Evolutionary conservation across 1,140 invertebrate species (phyloP).

Genomic region (Eumeta japonica): DNA sequence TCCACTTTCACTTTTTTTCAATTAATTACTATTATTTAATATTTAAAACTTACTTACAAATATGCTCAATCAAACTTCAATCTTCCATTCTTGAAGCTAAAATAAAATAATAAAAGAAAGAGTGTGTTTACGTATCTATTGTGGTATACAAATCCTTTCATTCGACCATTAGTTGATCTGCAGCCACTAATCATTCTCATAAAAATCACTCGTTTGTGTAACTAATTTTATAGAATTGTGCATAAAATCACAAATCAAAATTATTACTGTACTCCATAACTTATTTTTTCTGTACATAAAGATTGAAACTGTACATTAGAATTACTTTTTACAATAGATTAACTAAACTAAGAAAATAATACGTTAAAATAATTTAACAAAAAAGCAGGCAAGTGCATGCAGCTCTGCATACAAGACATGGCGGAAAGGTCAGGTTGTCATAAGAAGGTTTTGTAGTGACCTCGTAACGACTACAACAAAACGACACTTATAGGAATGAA

Average conservation of each 20-base stretch:
- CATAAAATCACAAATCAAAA: slow-evolving; percentile 73
- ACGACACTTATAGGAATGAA: slow-evolving; percentile 60
- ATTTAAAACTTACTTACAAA: slow-evolving; percentile 1
- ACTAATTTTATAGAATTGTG: slow-evolving; percentile 73
- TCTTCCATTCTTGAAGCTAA: slow-evolving; percentile 46
- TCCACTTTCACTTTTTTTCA: slow-evolving; percentile 21
- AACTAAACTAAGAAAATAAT: slow-evolving; percentile 56
- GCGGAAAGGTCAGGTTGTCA: slow-evolving; percentile 60
- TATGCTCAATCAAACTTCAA: slow-evolving; percentile 30
- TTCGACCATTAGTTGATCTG: no score
- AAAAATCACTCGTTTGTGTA: slow-evolving; percentile 70
- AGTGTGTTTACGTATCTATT: no score
- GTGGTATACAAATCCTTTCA: no score
- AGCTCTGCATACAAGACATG: slow-evolving; percentile 60
- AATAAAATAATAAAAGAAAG: slow-evolving; percentile 40
- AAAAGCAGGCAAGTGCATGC: slow-evolving; percentile 66
- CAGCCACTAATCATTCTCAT: no score
- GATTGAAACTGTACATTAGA: slow-evolving; percentile 51
- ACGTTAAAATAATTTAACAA: slow-evolving; percentile 47
- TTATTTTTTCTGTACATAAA: slow-evolving; percentile 56
- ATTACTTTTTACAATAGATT: slow-evolving; percentile 55
- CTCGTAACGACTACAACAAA: slow-evolving; percentile 56
- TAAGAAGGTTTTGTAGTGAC: slow-evolving; percentile 54
- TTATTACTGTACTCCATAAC: slow-evolving; percentile 62
- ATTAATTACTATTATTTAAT: not conserved